Evolutionary conservation across 2,113 vertebrate species (phyloP), one percentile per base, ranked within the genome.

Genomic region (Grammomys dolichurus): DNA sequence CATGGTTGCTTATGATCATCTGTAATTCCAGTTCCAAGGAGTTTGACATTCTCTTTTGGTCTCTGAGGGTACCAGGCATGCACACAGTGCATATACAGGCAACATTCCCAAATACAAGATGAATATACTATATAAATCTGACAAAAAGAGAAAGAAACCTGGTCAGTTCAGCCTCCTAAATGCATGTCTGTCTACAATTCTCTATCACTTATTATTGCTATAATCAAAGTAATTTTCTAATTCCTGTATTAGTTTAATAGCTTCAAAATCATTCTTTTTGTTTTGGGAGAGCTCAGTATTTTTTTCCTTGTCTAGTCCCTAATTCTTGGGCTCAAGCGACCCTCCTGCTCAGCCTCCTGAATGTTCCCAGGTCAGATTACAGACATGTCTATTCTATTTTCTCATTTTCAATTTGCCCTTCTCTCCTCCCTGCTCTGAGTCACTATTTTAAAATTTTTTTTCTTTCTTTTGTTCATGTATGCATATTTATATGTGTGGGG

Each of bases 91-190:
- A 22, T 20, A 73, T 48, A 77, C 26, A 28, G 13, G 46, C 43
- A 28, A 77, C 7, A 77, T 22, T 51, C 46, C 20, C 51, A 11
- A 36, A 56, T 81, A 81, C 19, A 56, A 58, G 19, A 12, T n/a
- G n/a, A 81, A 56, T 51, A 51, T 51, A 77, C 43, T 75, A 75
- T 43, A 43, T 43, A 77, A 76, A 77, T 70, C 33, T 70, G 16
- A 70, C 33, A 36, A 36, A 46, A 77, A 48, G 24, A 89, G 46
- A n/a, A 77, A 13, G 6, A 7, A 77, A 73, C 63, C 20, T 46
- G 86, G 43, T 46, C 46, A 94, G 67, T 86, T 65, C 36, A 5
- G 69, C 9, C 40, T 97, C 48, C 48, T 94, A 89, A 91, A 67
- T 78, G 48, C 3, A 2, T 87, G 80, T 58, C 24, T 78, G 14